Conservation (phyloP, 2,888 invertebrate genomes). For the Phyllotreta cruciferae region DNA sequence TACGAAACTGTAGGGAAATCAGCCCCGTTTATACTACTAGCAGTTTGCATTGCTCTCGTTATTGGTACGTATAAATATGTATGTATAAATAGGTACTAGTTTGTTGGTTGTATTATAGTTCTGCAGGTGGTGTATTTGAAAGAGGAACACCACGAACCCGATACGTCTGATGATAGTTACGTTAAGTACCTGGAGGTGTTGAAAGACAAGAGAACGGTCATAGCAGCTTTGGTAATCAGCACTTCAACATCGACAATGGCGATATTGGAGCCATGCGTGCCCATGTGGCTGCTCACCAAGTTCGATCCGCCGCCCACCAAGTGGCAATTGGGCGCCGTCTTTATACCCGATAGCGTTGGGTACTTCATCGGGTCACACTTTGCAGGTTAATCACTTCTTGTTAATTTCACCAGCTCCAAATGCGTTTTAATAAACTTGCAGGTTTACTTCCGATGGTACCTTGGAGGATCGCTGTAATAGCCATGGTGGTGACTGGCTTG, state of each 20-base stretch:
- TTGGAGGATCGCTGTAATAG: slow-evolving; percentile 55
- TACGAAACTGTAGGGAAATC: slow-evolving; percentile 79
- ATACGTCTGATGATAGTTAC: slow-evolving; percentile 44
- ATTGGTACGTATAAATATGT: slow-evolving; percentile 61
- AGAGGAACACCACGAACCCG: slow-evolving; percentile 37
- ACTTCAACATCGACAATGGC: slow-evolving; percentile 84
- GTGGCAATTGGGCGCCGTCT: slow-evolving; percentile 82
- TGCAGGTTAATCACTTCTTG: slow-evolving; percentile 64
- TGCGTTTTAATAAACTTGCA: slow-evolving; percentile 40
- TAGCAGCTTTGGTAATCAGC: slow-evolving; percentile 74
- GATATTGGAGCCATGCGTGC: slow-evolving; percentile 81
- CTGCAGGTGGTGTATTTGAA: slow-evolving; percentile 49
- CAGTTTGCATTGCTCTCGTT: slow-evolving; percentile 65
- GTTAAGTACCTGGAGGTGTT: slow-evolving; percentile 65
- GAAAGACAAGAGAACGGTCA: slow-evolving; percentile 69
- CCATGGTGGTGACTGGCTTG: slow-evolving; percentile 55
- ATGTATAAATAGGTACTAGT: too few species aligned
- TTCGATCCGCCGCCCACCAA: slow-evolving; percentile 71
- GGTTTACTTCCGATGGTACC: slow-evolving; percentile 54
- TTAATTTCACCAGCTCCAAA: neutral
- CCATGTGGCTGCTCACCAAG: slow-evolving; percentile 78
- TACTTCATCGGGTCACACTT: slow-evolving; percentile 84
- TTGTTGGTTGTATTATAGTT: too few species aligned
- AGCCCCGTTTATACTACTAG: slow-evolving; percentile 76
- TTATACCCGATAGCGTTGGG: slow-evolving; percentile 85